Evolutionary conservation across 2,888 invertebrate species (phyloP).

Genomic region (Sesia apiformis): DNA sequence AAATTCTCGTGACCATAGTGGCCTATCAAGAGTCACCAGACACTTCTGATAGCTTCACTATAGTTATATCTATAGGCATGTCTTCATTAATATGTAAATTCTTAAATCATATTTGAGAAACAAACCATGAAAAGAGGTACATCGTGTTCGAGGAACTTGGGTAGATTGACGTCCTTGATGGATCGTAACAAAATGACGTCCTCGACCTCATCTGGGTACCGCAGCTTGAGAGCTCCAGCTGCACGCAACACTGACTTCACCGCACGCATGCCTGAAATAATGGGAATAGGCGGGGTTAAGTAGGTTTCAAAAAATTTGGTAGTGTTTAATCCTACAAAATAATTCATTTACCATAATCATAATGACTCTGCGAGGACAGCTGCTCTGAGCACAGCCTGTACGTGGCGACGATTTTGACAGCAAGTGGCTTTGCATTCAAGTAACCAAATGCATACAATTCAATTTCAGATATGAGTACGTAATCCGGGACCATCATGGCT

Average conservation of each 20-base stretch:
- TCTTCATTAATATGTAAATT: too few relatives aligned
- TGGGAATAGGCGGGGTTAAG: too few relatives aligned
- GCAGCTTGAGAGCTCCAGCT: conserved; percentile 91
- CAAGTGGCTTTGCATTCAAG: conserved; percentile 88
- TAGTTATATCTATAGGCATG: too few relatives aligned
- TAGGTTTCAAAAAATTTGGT: too few relatives aligned
- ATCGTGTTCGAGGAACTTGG: conserved; percentile 93
- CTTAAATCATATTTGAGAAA: background rate
- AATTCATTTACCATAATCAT: conserved; percentile 85
- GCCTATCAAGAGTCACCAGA: too few relatives aligned
- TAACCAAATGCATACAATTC: conserved; percentile 95
- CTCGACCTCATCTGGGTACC: conserved; percentile 91
- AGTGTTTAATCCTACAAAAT: too few relatives aligned
- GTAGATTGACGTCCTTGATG: conserved; percentile 94
- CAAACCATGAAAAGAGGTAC: conserved; percentile 87
- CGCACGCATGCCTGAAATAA: conserved; percentile 86
- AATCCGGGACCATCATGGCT: conserved; percentile 99
- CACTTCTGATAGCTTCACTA: too few relatives aligned
- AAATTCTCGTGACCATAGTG: too few relatives aligned
- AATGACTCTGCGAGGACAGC: conserved; percentile 93
- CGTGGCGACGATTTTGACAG: conserved; percentile 95
- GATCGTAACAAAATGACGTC: conserved; percentile 90
- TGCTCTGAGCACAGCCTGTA: conserved; percentile 95
- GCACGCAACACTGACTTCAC: conserved; percentile 95
- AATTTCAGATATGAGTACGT: conserved; percentile 95